A percentile compares a stretch with the other conserved stretches of the same genome.
phyloP scores from a whole-genome alignment of 1,140 invertebrate species.

The Heliconius hermathena region DNA sequence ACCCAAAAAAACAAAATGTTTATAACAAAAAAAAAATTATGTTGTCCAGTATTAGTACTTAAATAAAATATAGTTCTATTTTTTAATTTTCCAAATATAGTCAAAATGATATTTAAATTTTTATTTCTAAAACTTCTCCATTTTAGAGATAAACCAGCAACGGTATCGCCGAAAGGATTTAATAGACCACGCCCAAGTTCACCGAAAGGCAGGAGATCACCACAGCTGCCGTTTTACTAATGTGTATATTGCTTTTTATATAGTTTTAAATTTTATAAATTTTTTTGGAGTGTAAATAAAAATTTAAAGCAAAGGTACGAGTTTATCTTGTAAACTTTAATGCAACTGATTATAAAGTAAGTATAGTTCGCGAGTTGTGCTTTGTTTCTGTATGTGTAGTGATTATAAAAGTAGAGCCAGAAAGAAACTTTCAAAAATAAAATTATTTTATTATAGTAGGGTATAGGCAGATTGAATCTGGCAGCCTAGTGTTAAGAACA shows the following conservation, averaged over 20 bases:
- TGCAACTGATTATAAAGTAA: too few species aligned
- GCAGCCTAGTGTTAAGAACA: background rate
- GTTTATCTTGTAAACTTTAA: too few species aligned
- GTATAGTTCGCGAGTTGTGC: too few species aligned
- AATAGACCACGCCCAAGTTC: conserved; percentile 46
- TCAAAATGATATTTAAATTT: background rate
- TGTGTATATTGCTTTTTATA: background rate
- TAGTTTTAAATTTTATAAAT: background rate
- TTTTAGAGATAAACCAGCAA: conserved; percentile 30
- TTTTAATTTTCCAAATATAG: background rate
- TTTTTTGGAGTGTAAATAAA: background rate
- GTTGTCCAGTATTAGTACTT: too few species aligned
- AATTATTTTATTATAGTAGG: too few species aligned
- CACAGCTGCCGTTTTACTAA: conserved; percentile 42
- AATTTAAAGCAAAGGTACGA: background rate
- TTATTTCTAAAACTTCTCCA: background rate
- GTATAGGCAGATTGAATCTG: too few species aligned
- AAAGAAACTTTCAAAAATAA: too few species aligned
- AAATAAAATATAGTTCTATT: too few species aligned
- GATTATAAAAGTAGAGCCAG: too few species aligned
- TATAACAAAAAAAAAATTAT: too few species aligned
- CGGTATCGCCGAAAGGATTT: conserved; percentile 27
- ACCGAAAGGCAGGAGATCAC: conserved; percentile 50
- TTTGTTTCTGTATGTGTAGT: too few species aligned
- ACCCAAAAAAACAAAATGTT: too few species aligned